Base-by-base conservation (phyloP, 2,113 vertebrate species). In the Smithornis capensis region DNA sequence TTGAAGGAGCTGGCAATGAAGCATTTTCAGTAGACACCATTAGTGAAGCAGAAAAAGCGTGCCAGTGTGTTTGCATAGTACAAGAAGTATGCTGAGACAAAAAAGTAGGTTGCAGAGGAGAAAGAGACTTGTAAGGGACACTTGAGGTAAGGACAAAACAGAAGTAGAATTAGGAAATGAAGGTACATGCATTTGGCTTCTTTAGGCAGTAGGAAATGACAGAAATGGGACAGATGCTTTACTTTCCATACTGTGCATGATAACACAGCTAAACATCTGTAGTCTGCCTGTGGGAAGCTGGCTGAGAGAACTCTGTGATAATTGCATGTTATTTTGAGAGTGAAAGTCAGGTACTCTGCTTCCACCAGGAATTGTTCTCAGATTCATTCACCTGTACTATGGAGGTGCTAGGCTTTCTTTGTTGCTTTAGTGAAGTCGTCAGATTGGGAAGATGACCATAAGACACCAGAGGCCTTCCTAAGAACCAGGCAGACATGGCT, bases 291-390 rank as follows among this genome's bases (percentile, higher is more conserved):
- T 18, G 42, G 24, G 24, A 70, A 18, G 6, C 37, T 65, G 37
- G 6, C 56, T 71, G 60, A 75, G n/a, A 21, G 4, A 63, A 4
- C 25, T 40, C 10, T 56, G 5, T 40, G 8, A 50, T 42, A 68
- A 71, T 21, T 4, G 0, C 0, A 0, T 22, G 14, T 12, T 71
- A 7, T 63, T 83, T 52, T 55, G 33, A 38, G 11, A 6, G 9
- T 42, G 25, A 68, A 86, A 63, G 14, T 59, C 10, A 25, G 24
- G 6, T 62, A 11, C 19, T 38, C 23, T 57, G 14, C 18, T 81
- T 63, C 31, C 6, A 35, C 7, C 10, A 37, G 18, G 16, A 33
- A 2, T 6, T 59, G 6, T 7, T 33, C 28, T 64, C 22, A 28
- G 12, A 25, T 19, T 6, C 10, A 3, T 80, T 87, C 65, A 31